Percentiles rank a stretch among this genome's conserved stretches.
Evolutionary conservation across 2,113 vertebrate species (phyloP).

Genomic region (Erinaceus europaeus): DNA sequence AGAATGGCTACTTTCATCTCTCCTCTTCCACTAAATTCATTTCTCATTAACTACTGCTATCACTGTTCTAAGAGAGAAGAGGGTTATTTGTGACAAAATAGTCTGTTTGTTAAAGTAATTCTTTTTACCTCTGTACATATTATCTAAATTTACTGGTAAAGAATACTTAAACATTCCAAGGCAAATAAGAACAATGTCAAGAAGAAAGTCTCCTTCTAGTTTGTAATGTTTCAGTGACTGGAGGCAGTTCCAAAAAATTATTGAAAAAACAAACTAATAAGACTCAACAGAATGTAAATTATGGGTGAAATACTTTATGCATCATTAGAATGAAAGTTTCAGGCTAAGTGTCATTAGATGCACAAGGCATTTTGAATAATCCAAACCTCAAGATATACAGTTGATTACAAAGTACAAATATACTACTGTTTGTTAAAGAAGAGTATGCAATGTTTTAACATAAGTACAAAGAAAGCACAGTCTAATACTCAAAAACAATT

Average conservation of each 20-base stretch:
- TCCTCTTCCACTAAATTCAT: constrained; percentile 43
- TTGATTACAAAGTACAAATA: not conserved
- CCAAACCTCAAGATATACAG: constrained; percentile 25
- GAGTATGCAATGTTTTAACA: not conserved
- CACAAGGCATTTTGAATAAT: not conserved
- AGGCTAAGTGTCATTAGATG: not conserved
- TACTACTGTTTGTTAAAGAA: not conserved
- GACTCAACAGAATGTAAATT: constrained; percentile 9
- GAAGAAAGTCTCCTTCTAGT: constrained; percentile 14
- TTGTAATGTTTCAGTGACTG: not conserved
- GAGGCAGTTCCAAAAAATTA: not conserved
- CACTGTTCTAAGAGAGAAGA: not conserved
- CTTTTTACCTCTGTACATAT: not conserved
- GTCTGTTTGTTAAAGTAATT: constrained; percentile 5
- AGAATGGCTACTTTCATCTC: constrained; percentile 32
- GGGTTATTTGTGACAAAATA: constrained; percentile 13
- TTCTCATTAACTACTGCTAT: constrained; percentile 57
- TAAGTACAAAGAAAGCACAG: not conserved
- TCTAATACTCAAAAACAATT: constrained; percentile 1
- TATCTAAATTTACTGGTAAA: constrained; percentile 27
- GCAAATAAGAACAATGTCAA: not conserved
- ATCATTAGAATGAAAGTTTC: not conserved
- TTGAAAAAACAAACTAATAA: constrained; percentile 37
- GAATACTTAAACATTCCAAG: constrained; percentile 41
- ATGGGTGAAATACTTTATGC: not conserved